A percentile compares a stretch with the other conserved stretches of the same genome.
phyloP scores from a whole-genome alignment of 2,113 vertebrate genomes.

The Lepidothrix coronata region DNA sequence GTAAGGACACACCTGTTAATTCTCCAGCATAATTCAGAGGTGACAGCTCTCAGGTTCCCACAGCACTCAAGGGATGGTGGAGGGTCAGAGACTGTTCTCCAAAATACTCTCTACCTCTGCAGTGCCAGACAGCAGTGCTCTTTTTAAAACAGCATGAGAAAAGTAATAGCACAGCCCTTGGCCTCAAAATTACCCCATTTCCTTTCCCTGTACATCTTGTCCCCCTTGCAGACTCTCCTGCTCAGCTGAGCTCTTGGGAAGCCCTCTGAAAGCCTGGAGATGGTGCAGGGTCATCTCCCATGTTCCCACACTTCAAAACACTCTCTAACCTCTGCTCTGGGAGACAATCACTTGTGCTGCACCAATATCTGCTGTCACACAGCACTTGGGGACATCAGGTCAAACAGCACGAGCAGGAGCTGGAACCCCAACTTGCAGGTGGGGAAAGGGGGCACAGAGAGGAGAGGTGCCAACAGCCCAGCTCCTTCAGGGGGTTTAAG shows the following conservation, averaged over 20 bases:
- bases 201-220: background rate
- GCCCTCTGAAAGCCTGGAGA: background rate
- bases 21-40: background rate
- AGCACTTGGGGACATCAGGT: background rate
- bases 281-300: accelerated
- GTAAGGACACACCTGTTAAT: conserved; percentile 55
- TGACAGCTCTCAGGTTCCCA: background rate
- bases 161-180: background rate
- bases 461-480: background rate
- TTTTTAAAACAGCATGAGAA: background rate
- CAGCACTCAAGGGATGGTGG: background rate
- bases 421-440: background rate
- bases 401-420: background rate
- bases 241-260: background rate
- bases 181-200: background rate
- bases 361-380: accelerated
- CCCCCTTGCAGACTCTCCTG: background rate
- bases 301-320: background rate
- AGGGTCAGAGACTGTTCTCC: background rate
- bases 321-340: background rate
- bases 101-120: background rate
- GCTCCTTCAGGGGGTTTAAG: background rate
- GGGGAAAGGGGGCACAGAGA: background rate
- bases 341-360: background rate
- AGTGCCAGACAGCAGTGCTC: background rate